Evolutionary conservation across 1,140 invertebrate species (phyloP).

Genomic region (Zaprionus vittiger): DNA sequence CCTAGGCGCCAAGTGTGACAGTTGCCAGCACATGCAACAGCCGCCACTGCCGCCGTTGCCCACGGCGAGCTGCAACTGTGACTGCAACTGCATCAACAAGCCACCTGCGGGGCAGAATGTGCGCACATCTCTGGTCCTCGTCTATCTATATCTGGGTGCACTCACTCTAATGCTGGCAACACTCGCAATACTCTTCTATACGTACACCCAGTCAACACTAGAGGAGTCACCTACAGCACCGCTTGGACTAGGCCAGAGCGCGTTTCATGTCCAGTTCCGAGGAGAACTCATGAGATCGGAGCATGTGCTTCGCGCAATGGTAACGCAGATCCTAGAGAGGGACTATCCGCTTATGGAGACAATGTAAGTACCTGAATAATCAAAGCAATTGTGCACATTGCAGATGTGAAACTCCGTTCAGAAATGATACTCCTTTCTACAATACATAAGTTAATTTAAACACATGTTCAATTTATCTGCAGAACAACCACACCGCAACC

Average conservation of each 20-base stretch:
- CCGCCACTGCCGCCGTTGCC: background rate
- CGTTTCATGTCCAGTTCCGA: constrained; percentile 53
- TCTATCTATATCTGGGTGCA: constrained; percentile 74
- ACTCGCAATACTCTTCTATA: constrained; percentile 72
- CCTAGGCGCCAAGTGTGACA: constrained; percentile 26
- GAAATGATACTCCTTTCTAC: too few relatives aligned
- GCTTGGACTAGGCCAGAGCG: background rate
- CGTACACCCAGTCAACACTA: constrained; percentile 46
- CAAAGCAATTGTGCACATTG: background rate
- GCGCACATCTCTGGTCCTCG: constrained; percentile 53
- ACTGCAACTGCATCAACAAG: constrained; percentile 41
- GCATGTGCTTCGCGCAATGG: constrained; percentile 51
- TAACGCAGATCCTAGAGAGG: constrained; percentile 47
- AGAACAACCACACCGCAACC: constrained; percentile 20
- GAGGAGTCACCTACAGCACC: background rate
- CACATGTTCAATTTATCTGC: background rate
- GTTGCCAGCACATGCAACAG: constrained; percentile 32
- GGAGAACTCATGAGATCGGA: constrained; percentile 55
- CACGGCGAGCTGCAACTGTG: constrained; percentile 20
- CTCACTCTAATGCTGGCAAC: constrained; percentile 71
- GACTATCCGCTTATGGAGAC: constrained; percentile 28
- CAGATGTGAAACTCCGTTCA: too few relatives aligned
- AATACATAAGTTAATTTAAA: background rate
- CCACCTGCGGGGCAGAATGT: background rate
- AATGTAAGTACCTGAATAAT: constrained; percentile 16